Base-by-base conservation (phyloP, 1,140 invertebrate genomes). In the Muscidifurax raptorellus region DNA sequence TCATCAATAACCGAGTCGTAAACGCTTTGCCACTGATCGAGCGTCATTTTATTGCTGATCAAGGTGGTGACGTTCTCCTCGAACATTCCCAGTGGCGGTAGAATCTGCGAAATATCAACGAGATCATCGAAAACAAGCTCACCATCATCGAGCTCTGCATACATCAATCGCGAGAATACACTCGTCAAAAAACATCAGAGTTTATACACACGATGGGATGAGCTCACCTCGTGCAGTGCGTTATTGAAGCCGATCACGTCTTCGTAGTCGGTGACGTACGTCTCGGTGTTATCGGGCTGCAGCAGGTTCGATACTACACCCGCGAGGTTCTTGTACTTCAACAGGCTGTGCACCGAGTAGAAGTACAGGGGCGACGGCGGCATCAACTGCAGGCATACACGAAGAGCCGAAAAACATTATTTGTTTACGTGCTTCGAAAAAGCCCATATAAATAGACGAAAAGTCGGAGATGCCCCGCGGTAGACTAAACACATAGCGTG, bases 171-270 rank as follows among this genome's bases (percentile, higher is more conserved):
- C 9, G 9, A 15, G 52, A 4, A 22, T 13, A 59, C 9, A 59
- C 12, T 59, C n/a, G n/a, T n/a, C n/a, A n/a, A n/a, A n/a, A n/a
- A n/a, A n/a, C n/a, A n/a, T n/a, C n/a, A n/a, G n/a, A n/a, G n/a
- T n/a, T n/a, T n/a, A n/a, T 59, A 22, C 9, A 22, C 12, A 0
- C n/a, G 4, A 15, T 2, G 2, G 10, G 5, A 28, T 44, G 15
- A 13, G n/a, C 82, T 77, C 12, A 84, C 83, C 71, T 77, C 79
- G n/a, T 77, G 66, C 22, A 85, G 79, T 4, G 64, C 79, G 15
- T 81, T 81, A 67, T 85, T 85, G 66, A 85, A 85, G 12, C 47
- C 59, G 15, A 81, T 71, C 18, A 85, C 84, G 47, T 85, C 84
- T 12, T 81, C 74, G n/a, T 36, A 82, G 28, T 85, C 72, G 9